Evolutionary conservation across 2,888 invertebrate genomes (phyloP), one percentile per base, ranked within the genome.

Genomic region (Gandaritis pyraliata): DNA sequence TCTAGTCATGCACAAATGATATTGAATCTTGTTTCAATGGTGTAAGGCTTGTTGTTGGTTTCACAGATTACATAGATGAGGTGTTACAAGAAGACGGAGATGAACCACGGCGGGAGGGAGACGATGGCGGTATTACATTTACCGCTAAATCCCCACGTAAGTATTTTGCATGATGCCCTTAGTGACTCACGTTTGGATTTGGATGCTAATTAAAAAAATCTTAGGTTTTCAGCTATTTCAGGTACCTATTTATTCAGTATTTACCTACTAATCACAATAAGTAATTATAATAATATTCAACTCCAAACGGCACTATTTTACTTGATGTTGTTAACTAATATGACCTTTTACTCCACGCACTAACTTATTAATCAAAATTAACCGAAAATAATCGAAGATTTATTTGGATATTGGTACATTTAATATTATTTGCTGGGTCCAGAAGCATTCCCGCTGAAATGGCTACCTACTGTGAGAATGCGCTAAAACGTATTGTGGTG

Each of bases 141-240:
- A 97, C 97, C 76, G 97, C 97, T 66, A 96, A 96, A 93, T 95
- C 96, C 85, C 96, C 95, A 88, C 96, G 97, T 97, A 95, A 95
- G 95, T 95, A 91, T 91, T 88, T 78, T 84, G 91, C 90, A 91
- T 90, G 91, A 62, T 68, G 77, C 77, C 78, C 72, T 69, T 77
- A 77, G 73, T 80, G 75, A 71, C 72, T 76, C 64, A 67, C 73
- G 83, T 85, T 86, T 88, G 88, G 86, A 87, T 85, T 88, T 88
- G 86, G 83, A 87, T 81, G 15, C 11, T 10, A 11, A 16, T 15
- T 8, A 15, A 6, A 2, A 33, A 33, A 33, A 7, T 38, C 15
- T 13, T 2, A 15, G 2, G n/a, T 13, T 36, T 1, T 30, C 33
- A 12, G 15, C 29, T 15, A 16, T 45, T 16, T 30, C 1, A 41